phyloP scores from a whole-genome alignment of 2,113 vertebrate species.

The Heloderma charlesbogerti region DNA sequence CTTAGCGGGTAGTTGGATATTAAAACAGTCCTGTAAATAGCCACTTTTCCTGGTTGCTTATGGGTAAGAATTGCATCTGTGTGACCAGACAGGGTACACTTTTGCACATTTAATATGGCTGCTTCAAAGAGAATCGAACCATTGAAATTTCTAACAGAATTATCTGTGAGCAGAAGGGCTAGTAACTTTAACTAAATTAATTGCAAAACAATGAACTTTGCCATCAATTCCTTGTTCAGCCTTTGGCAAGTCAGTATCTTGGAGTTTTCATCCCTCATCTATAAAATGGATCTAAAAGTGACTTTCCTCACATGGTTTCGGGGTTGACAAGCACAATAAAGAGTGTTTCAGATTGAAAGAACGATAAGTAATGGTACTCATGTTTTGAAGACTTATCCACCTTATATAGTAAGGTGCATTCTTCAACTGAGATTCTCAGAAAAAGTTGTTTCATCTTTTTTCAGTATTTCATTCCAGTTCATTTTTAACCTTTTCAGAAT shows the following conservation, averaged over 20 bases:
- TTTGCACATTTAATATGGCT: background rate
- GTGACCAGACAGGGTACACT: background rate
- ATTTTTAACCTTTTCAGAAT: background rate
- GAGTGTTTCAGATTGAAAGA: background rate
- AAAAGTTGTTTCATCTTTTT: background rate
- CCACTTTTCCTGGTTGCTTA: too few relatives aligned
- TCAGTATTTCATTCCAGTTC: background rate
- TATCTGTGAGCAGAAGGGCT: background rate
- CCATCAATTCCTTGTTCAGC: too few relatives aligned
- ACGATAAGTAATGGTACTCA: background rate
- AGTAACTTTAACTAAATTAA: background rate
- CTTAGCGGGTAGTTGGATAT: background rate
- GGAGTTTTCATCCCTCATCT: background rate
- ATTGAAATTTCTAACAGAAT: background rate
- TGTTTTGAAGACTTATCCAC: background rate
- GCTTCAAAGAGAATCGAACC: background rate
- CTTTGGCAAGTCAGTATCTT: background rate
- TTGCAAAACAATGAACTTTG: background rate
- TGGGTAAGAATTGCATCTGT: background rate
- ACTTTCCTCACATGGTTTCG: background rate
- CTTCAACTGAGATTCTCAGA: background rate
- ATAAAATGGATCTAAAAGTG: background rate
- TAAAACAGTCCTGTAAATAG: background rate
- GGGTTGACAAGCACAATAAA: background rate
- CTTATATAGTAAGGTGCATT: background rate